Percentiles rank a stretch among this genome's conserved stretches.
phyloP scores from a whole-genome alignment of 2,113 vertebrate genomes.

The Caloenas nicobarica region DNA sequence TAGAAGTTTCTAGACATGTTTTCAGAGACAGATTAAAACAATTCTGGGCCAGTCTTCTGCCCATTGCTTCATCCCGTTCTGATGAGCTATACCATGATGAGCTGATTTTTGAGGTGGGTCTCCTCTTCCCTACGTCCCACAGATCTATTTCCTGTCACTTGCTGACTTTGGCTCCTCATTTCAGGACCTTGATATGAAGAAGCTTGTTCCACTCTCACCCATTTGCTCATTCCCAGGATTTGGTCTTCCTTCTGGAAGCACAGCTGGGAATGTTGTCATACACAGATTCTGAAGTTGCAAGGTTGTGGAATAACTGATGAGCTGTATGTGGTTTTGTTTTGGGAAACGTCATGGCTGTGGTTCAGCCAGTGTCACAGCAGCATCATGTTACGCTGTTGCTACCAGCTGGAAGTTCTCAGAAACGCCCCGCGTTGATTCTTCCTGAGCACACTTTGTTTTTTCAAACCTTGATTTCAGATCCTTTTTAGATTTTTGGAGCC shows the following conservation, averaged over 20 bases:
- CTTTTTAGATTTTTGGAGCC: not conserved
- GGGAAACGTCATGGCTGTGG: not conserved
- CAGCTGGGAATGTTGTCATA: slow-evolving; percentile 32
- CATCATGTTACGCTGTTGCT: not conserved
- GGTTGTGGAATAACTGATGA: slow-evolving; percentile 27
- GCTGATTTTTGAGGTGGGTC: not conserved
- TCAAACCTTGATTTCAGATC: not conserved
- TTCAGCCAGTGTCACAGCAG: slow-evolving; percentile 28
- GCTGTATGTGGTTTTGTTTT: slow-evolving; percentile 8
- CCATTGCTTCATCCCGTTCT: not conserved
- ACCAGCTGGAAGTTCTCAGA: slow-evolving; percentile 40
- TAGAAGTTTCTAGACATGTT: not conserved
- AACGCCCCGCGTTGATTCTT: not conserved
- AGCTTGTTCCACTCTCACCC: not conserved
- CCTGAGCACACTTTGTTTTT: not conserved
- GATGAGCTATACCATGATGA: not conserved
- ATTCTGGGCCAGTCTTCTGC: not conserved
- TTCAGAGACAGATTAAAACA: not conserved
- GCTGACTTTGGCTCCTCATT: not conserved
- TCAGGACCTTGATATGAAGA: not conserved
- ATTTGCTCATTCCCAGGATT: not conserved
- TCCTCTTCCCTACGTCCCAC: not conserved
- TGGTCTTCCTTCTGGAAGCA: not conserved
- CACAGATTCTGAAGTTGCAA: not conserved
- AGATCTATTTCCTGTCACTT: slow-evolving; percentile 8